Percentiles rank a stretch among this genome's conserved stretches.
Conservation (phyloP, 2,888 invertebrate species). For the Mantis religiosa region DNA sequence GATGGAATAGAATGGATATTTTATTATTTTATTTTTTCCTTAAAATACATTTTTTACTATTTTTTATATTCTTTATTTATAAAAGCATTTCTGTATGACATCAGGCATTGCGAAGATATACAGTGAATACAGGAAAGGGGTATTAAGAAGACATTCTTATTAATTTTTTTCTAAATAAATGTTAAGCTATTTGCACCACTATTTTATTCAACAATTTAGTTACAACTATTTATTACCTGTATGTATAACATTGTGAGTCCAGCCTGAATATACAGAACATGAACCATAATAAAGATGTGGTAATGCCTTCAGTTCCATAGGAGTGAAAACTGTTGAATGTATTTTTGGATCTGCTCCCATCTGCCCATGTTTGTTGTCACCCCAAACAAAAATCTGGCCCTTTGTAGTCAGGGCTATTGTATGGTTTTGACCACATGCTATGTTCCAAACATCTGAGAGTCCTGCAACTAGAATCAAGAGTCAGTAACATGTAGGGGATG, state of each 20-base stretch:
- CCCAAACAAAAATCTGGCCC: slow-evolving; percentile 68
- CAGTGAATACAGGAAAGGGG: too few species aligned
- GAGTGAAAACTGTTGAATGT: slow-evolving; percentile 43
- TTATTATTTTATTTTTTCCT: too few species aligned
- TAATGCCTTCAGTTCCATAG: slow-evolving; percentile 50
- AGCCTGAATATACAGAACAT: slow-evolving; percentile 55
- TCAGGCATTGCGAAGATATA: too few species aligned
- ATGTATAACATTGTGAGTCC: slow-evolving; percentile 69
- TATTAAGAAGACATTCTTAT: too few species aligned
- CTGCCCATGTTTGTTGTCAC: slow-evolving; percentile 81
- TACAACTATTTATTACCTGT: slow-evolving; percentile 33
- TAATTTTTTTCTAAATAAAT: too few species aligned
- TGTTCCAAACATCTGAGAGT: slow-evolving; percentile 54
- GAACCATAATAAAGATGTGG: slow-evolving; percentile 33
- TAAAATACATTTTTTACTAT: too few species aligned
- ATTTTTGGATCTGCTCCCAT: slow-evolving; percentile 54
- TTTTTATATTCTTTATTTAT: too few species aligned
- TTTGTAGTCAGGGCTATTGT: slow-evolving; percentile 55
- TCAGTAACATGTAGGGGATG: too few species aligned
- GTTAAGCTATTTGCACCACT: too few species aligned
- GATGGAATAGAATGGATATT: too few species aligned
- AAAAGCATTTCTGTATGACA: too few species aligned
- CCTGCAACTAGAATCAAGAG: slow-evolving; percentile 46
- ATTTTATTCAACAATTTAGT: too few species aligned
- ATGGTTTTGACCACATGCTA: slow-evolving; percentile 80